Evolutionary conservation across 2,888 invertebrate genomes (phyloP), one percentile per base, ranked within the genome.

Genomic region (Sphinx pinastri): DNA sequence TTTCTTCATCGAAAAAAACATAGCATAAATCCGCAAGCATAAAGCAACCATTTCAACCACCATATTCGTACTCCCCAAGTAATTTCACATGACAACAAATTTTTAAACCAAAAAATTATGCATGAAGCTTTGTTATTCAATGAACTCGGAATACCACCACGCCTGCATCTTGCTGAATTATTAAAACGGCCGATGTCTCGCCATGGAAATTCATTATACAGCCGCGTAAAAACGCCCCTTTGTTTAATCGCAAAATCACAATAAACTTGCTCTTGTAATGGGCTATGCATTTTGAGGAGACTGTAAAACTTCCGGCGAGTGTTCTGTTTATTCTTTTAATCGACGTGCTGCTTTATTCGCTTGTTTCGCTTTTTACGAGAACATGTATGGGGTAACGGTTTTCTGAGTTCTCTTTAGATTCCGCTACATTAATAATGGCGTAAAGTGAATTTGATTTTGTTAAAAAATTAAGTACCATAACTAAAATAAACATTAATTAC

Each of bases 231-330:
- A 92, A 91, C 77, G 84, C 79, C 90, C 87, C 88, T 90, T 92
- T 91, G 90, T 92, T 92, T 93, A 92, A 93, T 89, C 89, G 85
- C 86, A 89, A 91, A 92, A 92, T 91, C 90, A 92, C 92, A 90
- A 92, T 93, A 93, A 93, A 92, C 87, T 89, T 86, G 79, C 80
- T 86, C 85, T 75, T 88, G 87, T 91, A 91, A 92, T 89, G 84
- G 88, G 79, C 87, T 88, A 89, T 91, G 89, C 88, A 91, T 90
- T 89, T 91, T 89, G 83, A 85, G 85, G 77, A 86, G 86, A 63
- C 63, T 49, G 79, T 77, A 75, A 77, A 77, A 71, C 75, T 76
- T 80, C 73, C 72, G 74, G 47, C 19, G 76, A 73, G 70, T 70
- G 72, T 78, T 83, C 81, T 82, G 80, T 84, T 85, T 86, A 84